Evolutionary conservation across 35 echinoderm and acorn worm genomes (phyloP).

Genomic region (Apostichopus japonicus): DNA sequence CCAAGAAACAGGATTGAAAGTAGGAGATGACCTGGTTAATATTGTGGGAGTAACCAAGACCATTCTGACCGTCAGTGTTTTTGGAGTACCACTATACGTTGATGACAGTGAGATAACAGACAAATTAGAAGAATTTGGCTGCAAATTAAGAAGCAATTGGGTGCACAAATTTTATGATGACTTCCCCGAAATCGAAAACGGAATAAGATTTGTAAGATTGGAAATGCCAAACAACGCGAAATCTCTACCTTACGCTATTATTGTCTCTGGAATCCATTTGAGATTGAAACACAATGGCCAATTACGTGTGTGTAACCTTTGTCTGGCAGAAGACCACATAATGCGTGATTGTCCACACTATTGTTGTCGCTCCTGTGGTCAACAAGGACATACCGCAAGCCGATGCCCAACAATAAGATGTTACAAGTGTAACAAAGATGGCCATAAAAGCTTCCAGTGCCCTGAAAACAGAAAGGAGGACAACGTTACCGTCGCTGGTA

Average conservation of each 20-base stretch:
- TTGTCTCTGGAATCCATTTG: not conserved
- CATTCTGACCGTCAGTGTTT: not conserved
- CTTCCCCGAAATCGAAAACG: not conserved
- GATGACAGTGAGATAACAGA: not conserved
- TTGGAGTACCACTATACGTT: not conserved
- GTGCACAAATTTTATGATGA: not conserved
- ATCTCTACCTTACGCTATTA: not conserved
- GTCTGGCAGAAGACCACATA: not conserved
- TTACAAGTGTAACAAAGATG: not conserved
- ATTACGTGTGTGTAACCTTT: not conserved
- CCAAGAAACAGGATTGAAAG: conserved; percentile 15
- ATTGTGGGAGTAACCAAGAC: not conserved
- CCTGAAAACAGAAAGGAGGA: not conserved
- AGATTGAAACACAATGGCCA: conserved; percentile 15
- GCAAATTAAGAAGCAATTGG: not conserved
- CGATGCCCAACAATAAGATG: not conserved
- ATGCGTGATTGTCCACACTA: not conserved
- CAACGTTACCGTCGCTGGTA: not conserved
- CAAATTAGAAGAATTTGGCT: not conserved
- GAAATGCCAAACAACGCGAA: not conserved
- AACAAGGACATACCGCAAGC: not conserved
- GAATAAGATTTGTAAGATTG: not conserved
- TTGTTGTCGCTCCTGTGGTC: not conserved
- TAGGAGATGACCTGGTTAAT: not conserved
- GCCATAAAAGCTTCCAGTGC: not conserved